Conservation (phyloP, 1,140 invertebrate genomes). For the Cotesia chilonis region DNA sequence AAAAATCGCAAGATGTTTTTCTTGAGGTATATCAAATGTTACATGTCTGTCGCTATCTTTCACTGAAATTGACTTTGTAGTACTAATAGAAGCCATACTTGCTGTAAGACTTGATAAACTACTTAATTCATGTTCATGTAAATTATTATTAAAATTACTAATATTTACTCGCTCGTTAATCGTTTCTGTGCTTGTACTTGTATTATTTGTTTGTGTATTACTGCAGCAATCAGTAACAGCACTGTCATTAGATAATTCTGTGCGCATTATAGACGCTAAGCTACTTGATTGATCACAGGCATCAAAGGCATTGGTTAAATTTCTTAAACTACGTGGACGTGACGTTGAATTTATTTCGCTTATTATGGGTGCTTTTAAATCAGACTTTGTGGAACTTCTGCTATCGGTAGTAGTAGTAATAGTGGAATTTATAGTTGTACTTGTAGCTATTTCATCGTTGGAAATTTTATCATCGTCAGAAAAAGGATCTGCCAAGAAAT, state of each 20-base stretch:
- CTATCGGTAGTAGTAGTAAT: constrained; percentile 41
- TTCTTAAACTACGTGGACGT: constrained; percentile 39
- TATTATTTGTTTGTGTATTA: constrained; percentile 6
- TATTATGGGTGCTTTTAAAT: constrained; percentile 31
- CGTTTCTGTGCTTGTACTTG: constrained; percentile 9
- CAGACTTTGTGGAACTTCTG: constrained; percentile 5
- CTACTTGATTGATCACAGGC: constrained; percentile 49
- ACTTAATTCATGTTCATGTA: constrained; percentile 29
- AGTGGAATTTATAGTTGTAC: constrained; percentile 26
- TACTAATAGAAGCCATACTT: constrained; percentile 27
- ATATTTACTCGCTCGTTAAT: neutral
- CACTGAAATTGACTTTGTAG: constrained; percentile 20
- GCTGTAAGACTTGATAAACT: constrained; percentile 36
- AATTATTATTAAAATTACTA: neutral
- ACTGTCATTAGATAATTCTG: constrained; percentile 34
- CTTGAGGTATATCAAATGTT: constrained; percentile 30
- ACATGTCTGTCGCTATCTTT: constrained; percentile 41
- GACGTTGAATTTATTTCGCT: constrained; percentile 2
- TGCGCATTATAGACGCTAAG: constrained; percentile 18
- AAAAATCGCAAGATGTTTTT: constrained; percentile 43
- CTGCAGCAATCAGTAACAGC: constrained; percentile 1
- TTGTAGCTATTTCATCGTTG: constrained; percentile 8
- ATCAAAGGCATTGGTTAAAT: constrained; percentile 54
- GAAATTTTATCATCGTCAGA: constrained; percentile 28
- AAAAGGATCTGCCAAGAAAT: constrained; percentile 59